Evolutionary conservation across 2,797 vertebrate species (phyloP).

Genomic region (Chelmon rostratus): DNA sequence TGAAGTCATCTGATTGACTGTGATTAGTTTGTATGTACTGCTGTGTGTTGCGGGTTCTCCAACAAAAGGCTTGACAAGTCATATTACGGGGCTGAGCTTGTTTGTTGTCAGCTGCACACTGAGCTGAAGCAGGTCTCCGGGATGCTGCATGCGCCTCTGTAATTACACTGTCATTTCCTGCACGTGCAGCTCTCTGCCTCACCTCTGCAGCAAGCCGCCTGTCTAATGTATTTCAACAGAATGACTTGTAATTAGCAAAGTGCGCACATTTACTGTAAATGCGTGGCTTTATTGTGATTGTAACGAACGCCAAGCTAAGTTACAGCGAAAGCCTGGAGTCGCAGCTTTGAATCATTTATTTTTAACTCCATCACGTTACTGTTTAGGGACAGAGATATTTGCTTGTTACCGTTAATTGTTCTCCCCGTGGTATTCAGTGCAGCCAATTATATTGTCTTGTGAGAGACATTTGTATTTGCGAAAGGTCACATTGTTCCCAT

Average conservation of each 20-base stretch:
- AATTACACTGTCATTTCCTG: slow-evolving; percentile 78
- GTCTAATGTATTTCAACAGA: slow-evolving; percentile 47
- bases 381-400: slow-evolving; percentile 72
- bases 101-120: slow-evolving; percentile 69
- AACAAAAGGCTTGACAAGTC: slow-evolving; percentile 60
- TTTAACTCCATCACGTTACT: slow-evolving; percentile 51
- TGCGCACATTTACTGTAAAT: slow-evolving; percentile 34
- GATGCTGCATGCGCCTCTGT: slow-evolving; percentile 70
- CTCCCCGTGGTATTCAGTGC: slow-evolving; percentile 71
- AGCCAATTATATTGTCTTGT: slow-evolving; percentile 81
- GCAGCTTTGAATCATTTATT: slow-evolving; percentile 52
- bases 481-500: slow-evolving; percentile 82
- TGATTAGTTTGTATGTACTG: slow-evolving; percentile 38
- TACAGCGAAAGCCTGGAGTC: slow-evolving; percentile 26
- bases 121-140: slow-evolving; percentile 55
- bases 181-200: slow-evolving; percentile 51
- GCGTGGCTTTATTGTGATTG: background rate
- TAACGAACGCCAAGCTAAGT: background rate
- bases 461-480: slow-evolving; percentile 75
- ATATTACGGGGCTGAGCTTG: slow-evolving; percentile 57
- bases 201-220: slow-evolving; percentile 45
- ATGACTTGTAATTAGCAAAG: slow-evolving; percentile 51
- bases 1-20: slow-evolving; percentile 58
- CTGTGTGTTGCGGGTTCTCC: slow-evolving; percentile 47
- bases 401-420: slow-evolving; percentile 83